A percentile compares a stretch with the other conserved stretches of the same genome.
phyloP scores from a whole-genome alignment of 53 echinoderm and acorn worm genomes.

The Luidia sarsii region DNA sequence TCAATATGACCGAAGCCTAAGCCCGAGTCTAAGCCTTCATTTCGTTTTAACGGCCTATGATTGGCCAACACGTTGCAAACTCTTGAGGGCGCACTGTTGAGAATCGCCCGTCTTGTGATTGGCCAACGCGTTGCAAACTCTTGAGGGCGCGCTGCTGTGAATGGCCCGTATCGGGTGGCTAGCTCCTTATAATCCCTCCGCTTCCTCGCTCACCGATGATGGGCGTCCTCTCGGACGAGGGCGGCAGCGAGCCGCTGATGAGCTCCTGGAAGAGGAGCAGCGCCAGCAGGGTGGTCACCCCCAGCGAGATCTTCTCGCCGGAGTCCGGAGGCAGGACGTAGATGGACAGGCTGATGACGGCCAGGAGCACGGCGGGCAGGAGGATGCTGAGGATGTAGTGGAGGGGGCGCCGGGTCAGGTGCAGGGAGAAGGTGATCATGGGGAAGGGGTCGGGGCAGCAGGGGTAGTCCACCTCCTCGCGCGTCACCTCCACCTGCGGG shows the following conservation, averaged over 20 bases:
- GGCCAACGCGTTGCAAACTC: too few relatives aligned
- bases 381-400: constrained; percentile 66
- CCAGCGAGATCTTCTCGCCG: constrained; percentile 72
- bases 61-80: too few relatives aligned
- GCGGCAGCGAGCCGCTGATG: constrained; percentile 56
- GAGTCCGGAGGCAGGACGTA: constrained; percentile 70
- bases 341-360: constrained; percentile 54
- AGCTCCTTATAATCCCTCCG: too few relatives aligned
- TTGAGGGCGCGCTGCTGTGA: too few relatives aligned
- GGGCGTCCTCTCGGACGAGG: constrained; percentile 36
- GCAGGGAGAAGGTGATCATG: constrained; percentile 33
- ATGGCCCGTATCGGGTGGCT: too few relatives aligned
- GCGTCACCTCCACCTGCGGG: neutral
- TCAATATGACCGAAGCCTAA: too few relatives aligned
- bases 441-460: constrained; percentile 54
- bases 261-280: constrained; percentile 69
- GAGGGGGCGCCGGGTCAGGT: constrained; percentile 40
- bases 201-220: constrained; percentile 30
- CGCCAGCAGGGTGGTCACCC: constrained; percentile 67
- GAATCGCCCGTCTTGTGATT: too few relatives aligned
- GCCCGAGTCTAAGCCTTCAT: too few relatives aligned
- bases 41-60: too few relatives aligned
- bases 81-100: too few relatives aligned
- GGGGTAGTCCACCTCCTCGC: constrained; percentile 3
- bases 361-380: constrained; percentile 57